Conservation (phyloP, 2,888 invertebrate species). For the Ophion ellenae region DNA sequence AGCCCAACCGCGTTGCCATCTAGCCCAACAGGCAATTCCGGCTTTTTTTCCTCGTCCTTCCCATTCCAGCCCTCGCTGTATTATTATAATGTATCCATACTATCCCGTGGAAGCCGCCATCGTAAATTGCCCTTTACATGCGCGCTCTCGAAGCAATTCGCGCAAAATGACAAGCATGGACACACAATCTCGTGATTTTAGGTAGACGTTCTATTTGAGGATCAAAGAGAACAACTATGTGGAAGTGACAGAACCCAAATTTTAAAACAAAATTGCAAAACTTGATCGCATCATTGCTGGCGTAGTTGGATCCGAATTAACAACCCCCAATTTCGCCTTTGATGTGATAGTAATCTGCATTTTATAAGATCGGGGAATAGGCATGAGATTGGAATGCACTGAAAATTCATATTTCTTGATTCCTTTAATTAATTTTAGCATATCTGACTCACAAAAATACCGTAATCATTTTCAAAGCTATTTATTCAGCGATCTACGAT, state of each 20-base stretch:
- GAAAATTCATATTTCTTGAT: too few species aligned
- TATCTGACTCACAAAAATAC: too few species aligned
- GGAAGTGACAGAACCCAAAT: background rate
- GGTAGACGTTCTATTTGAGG: background rate
- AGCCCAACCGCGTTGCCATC: constrained; percentile 65
- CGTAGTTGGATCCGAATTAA: too few species aligned
- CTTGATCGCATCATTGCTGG: too few species aligned
- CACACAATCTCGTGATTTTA: background rate
- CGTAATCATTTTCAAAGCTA: too few species aligned
- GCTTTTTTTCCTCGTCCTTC: constrained; percentile 23
- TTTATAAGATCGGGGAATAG: too few species aligned
- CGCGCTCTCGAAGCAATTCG: background rate
- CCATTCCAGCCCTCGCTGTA: constrained; percentile 9
- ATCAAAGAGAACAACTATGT: background rate
- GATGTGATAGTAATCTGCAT: too few species aligned
- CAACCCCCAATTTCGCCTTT: too few species aligned
- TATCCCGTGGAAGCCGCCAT: constrained; percentile 2
- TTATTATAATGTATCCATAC: constrained; percentile 30
- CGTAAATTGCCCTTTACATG: background rate
- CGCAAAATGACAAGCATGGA: background rate
- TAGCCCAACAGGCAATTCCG: constrained; percentile 24
- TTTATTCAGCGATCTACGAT: too few species aligned
- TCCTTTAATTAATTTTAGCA: too few species aligned
- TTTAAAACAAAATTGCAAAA: background rate
- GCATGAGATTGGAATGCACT: too few species aligned